These are phyloP conservation scores for Acrobasis suavella DNA, from an alignment of 2,888 invertebrate species.

Conservation along the genomic window DNA sequence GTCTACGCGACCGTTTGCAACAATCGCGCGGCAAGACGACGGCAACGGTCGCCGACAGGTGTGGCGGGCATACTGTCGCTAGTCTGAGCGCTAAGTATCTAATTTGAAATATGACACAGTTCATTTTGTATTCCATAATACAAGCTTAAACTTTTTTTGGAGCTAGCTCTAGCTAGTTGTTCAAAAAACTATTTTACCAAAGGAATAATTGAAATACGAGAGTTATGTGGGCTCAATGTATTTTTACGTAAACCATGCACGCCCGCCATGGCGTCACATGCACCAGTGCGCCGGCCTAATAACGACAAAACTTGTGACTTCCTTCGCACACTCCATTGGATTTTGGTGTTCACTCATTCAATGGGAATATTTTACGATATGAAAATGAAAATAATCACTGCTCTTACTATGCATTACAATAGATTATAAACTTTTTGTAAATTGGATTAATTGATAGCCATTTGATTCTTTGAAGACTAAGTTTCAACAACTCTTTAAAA, in stretches of 20 bases:
- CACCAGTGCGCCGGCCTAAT: conserved; percentile 45
- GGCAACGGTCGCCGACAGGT: no score
- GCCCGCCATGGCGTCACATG: conserved; percentile 38
- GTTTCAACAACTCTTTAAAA: no score
- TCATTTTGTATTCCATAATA: no score
- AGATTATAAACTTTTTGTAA: not conserved
- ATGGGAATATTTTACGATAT: conserved; percentile 12
- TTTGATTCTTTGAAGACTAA: no score
- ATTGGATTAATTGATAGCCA: not conserved
- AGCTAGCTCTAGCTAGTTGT: no score
- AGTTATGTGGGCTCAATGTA: conserved; percentile 20
- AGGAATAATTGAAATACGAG: not conserved
- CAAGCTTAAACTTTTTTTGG: no score
- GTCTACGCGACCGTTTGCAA: no score
- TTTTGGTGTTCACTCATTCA: conserved; percentile 33
- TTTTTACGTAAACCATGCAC: conserved; percentile 20
- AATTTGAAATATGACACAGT: no score
- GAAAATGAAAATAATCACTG: not conserved
- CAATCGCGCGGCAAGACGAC: no score
- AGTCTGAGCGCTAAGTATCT: no score
- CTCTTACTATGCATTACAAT: not conserved
- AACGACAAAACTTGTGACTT: conserved; percentile 60
- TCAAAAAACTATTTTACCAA: no score
- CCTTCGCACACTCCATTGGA: conserved; percentile 53
- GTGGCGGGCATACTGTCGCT: no score